Evolutionary conservation across 1,140 invertebrate genomes (phyloP), one percentile per base, ranked within the genome.

Genomic region (Halyomorpha halys): DNA sequence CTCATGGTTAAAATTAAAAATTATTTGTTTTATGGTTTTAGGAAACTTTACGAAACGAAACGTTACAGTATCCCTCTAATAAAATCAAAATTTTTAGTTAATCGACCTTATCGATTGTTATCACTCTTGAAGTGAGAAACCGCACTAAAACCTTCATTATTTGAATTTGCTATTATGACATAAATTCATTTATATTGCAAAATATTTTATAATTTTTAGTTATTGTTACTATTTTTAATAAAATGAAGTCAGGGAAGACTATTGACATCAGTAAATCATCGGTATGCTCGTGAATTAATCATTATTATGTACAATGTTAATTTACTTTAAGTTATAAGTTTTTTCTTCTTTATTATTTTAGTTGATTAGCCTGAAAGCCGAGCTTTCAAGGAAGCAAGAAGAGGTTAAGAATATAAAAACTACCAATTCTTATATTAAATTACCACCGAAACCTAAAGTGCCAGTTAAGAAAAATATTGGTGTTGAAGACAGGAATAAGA

Each of bases 301-400:
- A 25, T 53, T n/a, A 21, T 25, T 21, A 18, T 54, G 11, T 49
- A 2, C 53, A n/a, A 62, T 51, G 62, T 53, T 39, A 23, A 9
- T 65, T 14, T 44, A 2, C 4, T 14, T 16, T 44, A 60, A 21
- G 5, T 60, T 60, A 44, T 18, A 39, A 60, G 2, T 39, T 44
- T 3, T 60, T 60, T 60, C 44, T 14, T 59, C 2, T 15, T 14
- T 62, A 69, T 67, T 34, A 51, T 80, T 79, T 45, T 66, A 84
- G 83, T 70, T 84, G 44, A 71, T 84, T 13, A 83, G 81, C 73
- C 76, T 86, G 65, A 87, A 87, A 77, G 87, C 88, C 3, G 89
- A 91, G 74, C 74, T 91, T 44, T 70, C 86, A 16, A 79, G 82
- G 59, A 91, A 91, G 73, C 84, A 89, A 74, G 80, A 84, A 71